Conservation (phyloP, 1,140 invertebrate species). For the Calosoma granatense region DNA sequence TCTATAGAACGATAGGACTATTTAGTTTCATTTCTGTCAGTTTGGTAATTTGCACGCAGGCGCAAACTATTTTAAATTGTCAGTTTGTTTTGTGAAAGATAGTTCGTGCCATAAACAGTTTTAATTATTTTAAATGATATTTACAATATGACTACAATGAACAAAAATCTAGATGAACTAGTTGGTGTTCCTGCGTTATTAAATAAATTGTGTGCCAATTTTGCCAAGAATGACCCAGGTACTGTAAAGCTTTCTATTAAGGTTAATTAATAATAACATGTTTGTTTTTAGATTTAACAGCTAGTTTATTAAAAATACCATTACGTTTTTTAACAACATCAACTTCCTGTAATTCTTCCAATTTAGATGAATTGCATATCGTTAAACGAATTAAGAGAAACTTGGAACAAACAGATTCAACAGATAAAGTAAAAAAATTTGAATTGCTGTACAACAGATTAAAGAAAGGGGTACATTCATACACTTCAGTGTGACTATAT, state of each 20-base stretch:
- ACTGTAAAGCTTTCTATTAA: neutral
- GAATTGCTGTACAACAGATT: constrained; percentile 27
- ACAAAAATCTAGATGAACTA: neutral
- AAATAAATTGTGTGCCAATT: constrained; percentile 28
- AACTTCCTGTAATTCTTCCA: neutral
- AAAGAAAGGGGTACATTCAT: constrained; percentile 24
- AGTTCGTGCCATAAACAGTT: too few relatives aligned
- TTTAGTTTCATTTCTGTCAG: too few relatives aligned
- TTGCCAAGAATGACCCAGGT: constrained; percentile 28
- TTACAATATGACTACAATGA: too few relatives aligned
- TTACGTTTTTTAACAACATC: constrained; percentile 21
- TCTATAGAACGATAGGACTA: too few relatives aligned
- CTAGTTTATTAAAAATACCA: constrained; percentile 25
- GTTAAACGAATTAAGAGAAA: constrained; percentile 22
- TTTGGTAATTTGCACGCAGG: too few relatives aligned
- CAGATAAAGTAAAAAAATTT: constrained; percentile 24
- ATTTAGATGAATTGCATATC: constrained; percentile 22
- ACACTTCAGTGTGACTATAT: too few relatives aligned
- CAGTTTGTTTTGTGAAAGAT: too few relatives aligned
- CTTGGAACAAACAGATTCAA: constrained; percentile 18
- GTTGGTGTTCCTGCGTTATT: constrained; percentile 17
- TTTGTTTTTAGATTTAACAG: constrained; percentile 21
- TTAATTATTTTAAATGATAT: too few relatives aligned
- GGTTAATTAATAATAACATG: constrained; percentile 6
- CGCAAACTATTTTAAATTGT: too few relatives aligned